phyloP scores from a whole-genome alignment of 2,113 vertebrate species.

The Mystacornis crossleyi region DNA sequence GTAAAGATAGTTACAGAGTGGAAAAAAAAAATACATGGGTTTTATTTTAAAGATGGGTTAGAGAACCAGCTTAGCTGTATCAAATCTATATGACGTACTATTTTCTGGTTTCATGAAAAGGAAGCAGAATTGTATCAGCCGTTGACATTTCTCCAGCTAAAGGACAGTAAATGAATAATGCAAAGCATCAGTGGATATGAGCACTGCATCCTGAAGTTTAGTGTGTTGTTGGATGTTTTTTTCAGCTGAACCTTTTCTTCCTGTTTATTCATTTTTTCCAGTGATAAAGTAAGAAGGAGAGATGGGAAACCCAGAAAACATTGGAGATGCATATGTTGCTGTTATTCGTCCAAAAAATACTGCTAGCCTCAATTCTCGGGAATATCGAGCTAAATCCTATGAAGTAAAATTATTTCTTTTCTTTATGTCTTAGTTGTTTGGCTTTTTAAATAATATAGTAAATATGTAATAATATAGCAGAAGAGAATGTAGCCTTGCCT shows the following conservation, averaged over 20 bases:
- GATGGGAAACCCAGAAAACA: slow-evolving; percentile 92
- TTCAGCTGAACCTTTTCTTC: neutral
- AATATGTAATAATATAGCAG: neutral
- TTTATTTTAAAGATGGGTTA: neutral
- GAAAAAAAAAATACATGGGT: rapidly evolving
- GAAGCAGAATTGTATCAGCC: neutral
- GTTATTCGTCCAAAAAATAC: slow-evolving; percentile 96
- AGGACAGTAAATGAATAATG: neutral
- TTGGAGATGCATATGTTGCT: slow-evolving; percentile 91
- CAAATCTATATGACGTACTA: neutral
- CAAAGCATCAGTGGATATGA: neutral
- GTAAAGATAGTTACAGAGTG: neutral
- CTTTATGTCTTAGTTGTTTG: neutral
- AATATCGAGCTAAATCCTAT: slow-evolving; percentile 95
- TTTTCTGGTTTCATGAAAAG: neutral
- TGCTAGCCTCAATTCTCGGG: slow-evolving; percentile 94
- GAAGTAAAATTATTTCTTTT: slow-evolving; percentile 79
- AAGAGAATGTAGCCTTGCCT: neutral
- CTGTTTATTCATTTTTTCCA: slow-evolving; percentile 51
- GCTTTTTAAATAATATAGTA: neutral
- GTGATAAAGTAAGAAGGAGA: slow-evolving; percentile 26
- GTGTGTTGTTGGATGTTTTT: neutral
- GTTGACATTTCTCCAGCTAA: neutral
- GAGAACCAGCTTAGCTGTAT: neutral
- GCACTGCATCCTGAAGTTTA: neutral